Base-by-base conservation (phyloP, 2,888 invertebrate species). In the Megaustenia siamemsis region DNA sequence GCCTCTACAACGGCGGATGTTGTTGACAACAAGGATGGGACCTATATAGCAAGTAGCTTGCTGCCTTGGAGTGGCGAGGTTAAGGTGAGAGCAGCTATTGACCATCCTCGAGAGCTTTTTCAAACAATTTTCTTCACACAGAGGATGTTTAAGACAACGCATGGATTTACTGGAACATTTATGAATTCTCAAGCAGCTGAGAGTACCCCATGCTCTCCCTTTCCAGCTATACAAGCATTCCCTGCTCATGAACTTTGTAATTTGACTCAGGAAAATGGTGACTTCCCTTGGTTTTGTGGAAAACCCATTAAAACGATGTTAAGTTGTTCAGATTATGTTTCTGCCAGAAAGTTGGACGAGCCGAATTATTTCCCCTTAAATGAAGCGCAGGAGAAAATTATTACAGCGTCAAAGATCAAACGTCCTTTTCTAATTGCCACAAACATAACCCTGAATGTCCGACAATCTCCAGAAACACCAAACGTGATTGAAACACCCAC, bases 31-130 rank as follows among this genome's bases (percentile, higher is more conserved):
- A 69, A 73, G 12, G 45, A 84, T 56, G 84, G 84, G 2, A 84
- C 60, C 66, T 84, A 79, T 71, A 1, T 68, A n/a, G 84, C 84
- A 21, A 79, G 35, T 15, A 45, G 69, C 18, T 24, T 43, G 15
- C 69, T 84, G 15, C 84, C 84, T 6, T 84, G 84, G 84, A 43
- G 38, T 32, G 84, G 84, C 12, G 18, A 60, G 43, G 84, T 69
- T 15, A n/a, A 69, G 45, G 84, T 84, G n/a, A 79, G 24, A 28
- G 79, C 79, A 10, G 60, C 79, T 6, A 79, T 84, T 18, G 79
- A 71, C 32, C 73, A 84, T n/a, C 38, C 60, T 43, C 43, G 84
- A 24, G 79, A 84, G 18, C 40, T 83, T 18, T 78, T 83, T 32
- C n/a, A 78, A 15, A 40, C 71, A n/a, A 35, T 10, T 40, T 40